Evolutionary conservation across 1,140 invertebrate genomes (phyloP).

Genomic region (Lasioglossum baleicum): DNA sequence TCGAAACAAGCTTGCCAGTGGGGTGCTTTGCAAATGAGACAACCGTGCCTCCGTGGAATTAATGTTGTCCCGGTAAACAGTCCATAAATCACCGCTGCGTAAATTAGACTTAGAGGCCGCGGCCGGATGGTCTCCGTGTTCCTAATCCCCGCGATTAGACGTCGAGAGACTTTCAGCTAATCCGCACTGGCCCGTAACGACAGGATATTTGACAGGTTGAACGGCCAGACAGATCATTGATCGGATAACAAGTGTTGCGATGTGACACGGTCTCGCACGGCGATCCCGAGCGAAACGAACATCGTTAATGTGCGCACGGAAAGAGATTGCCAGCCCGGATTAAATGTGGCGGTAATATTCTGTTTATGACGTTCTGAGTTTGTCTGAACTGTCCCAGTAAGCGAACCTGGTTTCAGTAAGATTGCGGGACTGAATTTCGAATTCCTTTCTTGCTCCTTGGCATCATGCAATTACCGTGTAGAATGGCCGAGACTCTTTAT

Average conservation of each 20-base stretch:
- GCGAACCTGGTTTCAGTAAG: too few species aligned
- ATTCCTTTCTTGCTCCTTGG: too few species aligned
- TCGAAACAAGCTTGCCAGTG: neutral
- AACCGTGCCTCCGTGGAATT: neutral
- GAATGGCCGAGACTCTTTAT: too few species aligned
- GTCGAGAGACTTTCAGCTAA: neutral
- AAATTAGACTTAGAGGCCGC: constrained; percentile 3
- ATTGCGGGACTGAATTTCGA: too few species aligned
- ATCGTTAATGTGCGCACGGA: too few species aligned
- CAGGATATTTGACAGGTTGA: neutral
- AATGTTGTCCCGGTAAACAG: neutral
- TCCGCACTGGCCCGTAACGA: neutral
- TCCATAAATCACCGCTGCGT: constrained; percentile 1
- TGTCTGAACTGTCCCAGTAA: too few species aligned
- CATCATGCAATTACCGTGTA: too few species aligned
- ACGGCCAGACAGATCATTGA: neutral
- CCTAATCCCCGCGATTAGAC: neutral
- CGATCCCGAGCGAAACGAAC: too few species aligned
- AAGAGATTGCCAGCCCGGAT: too few species aligned
- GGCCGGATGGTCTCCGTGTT: neutral
- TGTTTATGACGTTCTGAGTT: too few species aligned
- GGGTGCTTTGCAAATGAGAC: constrained; percentile 27
- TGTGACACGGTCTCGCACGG: too few species aligned
- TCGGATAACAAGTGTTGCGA: neutral
- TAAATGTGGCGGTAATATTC: too few species aligned